Percentiles rank a stretch among this genome's conserved stretches.
These are phyloP conservation scores for Geococcyx californianus DNA, from an alignment of 2,113 vertebrate genomes.

Conservation along the genomic window DNA sequence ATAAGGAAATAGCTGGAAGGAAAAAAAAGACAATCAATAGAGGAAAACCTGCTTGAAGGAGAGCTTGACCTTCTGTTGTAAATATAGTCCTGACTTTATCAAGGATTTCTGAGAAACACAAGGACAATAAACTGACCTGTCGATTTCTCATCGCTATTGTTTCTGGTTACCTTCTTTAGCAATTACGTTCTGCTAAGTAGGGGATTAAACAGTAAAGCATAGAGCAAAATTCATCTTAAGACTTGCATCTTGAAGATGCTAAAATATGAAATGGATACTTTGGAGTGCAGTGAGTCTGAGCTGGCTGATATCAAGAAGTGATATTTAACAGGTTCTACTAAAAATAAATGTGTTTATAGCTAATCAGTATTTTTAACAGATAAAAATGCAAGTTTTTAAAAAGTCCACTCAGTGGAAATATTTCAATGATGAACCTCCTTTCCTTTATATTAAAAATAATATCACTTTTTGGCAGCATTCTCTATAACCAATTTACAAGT, in stretches of 20 bases:
- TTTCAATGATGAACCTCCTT: background rate
- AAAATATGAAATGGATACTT: background rate
- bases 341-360: background rate
- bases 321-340: background rate
- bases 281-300: background rate
- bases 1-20: background rate
- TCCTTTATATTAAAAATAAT: slow-evolving; percentile 27
- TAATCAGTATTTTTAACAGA: slow-evolving; percentile 3
- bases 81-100: background rate
- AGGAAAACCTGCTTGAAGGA: background rate
- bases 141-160: background rate
- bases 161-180: background rate
- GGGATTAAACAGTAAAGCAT: background rate
- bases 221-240: background rate
- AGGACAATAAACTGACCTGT: background rate
- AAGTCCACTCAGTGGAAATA: background rate
- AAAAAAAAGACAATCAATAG: background rate
- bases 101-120: background rate
- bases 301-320: background rate
- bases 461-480: background rate
- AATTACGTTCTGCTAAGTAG: background rate
- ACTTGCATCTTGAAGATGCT: background rate
- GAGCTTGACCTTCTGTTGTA: background rate
- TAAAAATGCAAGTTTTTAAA: background rate
- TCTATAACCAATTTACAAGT: background rate